These are phyloP conservation scores for Emberiza fucata DNA, from an alignment of 2,113 vertebrate species.

Conservation along the genomic window DNA sequence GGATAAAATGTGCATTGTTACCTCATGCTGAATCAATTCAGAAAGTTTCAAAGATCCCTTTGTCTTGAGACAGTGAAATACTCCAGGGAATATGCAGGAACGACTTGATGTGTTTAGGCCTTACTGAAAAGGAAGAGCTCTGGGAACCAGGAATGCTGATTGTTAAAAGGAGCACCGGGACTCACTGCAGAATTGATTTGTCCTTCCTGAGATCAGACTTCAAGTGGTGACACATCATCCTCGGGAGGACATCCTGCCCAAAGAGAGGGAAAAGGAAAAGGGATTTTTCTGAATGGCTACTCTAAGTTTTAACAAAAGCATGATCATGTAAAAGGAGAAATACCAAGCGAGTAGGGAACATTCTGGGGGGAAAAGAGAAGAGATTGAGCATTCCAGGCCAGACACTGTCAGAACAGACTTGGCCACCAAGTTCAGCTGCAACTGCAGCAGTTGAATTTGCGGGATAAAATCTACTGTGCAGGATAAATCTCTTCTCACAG, in stretches of 20 bases:
- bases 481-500: no score
- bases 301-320: neutral
- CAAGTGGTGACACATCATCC: neutral
- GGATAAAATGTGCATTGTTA: neutral
- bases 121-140: neutral
- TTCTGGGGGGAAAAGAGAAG: neutral
- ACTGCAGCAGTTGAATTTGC: neutral
- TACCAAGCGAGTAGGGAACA: neutral
- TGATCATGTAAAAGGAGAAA: neutral
- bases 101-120: neutral
- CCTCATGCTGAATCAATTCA: neutral
- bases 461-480: no score
- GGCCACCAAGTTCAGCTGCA: neutral
- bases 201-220: neutral
- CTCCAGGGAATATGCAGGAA: neutral
- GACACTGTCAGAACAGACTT: neutral
- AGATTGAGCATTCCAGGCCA: neutral
- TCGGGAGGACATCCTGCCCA: neutral
- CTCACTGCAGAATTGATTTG: neutral
- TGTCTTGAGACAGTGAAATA: neutral
- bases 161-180: neutral
- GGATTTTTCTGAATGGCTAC: neutral
- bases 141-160: neutral
- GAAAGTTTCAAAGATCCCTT: neutral
- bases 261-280: neutral